A percentile compares a stretch with the other conserved stretches of the same genome.
phyloP scores from a whole-genome alignment of 2,888 invertebrate species.

The Clistopyga incitator region DNA sequence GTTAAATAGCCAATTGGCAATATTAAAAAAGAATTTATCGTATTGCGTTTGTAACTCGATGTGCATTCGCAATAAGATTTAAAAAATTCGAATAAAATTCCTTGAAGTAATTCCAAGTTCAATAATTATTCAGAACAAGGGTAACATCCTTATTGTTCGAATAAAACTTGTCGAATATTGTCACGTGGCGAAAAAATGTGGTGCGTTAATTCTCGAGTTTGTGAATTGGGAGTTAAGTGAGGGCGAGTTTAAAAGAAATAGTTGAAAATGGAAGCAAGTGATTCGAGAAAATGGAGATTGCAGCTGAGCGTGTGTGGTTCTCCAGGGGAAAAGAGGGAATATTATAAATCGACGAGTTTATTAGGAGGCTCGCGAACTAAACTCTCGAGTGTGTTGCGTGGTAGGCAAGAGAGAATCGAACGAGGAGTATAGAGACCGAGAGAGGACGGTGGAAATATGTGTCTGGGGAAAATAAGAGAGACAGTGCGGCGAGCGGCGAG shows the following conservation, averaged over 20 bases:
- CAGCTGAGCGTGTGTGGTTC: slow-evolving; percentile 41
- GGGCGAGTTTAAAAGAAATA: neutral
- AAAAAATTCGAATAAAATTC: too few relatives aligned
- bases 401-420: slow-evolving; percentile 44
- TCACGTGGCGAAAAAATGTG: neutral
- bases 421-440: slow-evolving; percentile 44
- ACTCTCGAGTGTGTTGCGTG: slow-evolving; percentile 41
- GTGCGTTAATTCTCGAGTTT: neutral
- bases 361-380: slow-evolving; percentile 50
- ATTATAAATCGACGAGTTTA: slow-evolving; percentile 63
- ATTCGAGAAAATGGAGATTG: slow-evolving; percentile 37
- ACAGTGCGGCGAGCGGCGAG: slow-evolving; percentile 65
- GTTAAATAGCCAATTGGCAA: neutral
- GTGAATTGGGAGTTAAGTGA: neutral
- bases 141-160: too few relatives aligned
- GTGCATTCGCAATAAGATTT: neutral
- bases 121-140: too few relatives aligned
- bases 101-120: too few relatives aligned
- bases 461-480: slow-evolving; percentile 52
- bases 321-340: slow-evolving; percentile 32
- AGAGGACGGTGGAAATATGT: slow-evolving; percentile 36
- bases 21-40: neutral
- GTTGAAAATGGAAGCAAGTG: neutral
- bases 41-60: neutral
- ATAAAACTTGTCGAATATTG: slow-evolving; percentile 6